Conservation (phyloP, 2,797 vertebrate species). For the Melanotaenia nigrans region DNA sequence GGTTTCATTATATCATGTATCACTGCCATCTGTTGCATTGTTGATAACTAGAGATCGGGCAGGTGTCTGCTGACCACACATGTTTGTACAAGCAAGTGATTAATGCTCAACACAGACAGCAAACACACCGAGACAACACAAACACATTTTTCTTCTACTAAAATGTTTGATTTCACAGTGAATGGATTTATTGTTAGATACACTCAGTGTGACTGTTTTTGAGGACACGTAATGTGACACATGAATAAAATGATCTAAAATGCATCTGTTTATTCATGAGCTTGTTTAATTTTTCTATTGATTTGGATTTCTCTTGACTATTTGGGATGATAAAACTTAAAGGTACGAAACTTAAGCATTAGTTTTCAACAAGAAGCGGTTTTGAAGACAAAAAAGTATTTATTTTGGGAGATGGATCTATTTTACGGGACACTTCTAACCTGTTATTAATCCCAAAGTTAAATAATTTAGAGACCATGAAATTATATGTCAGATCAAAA, state of each 20-base stretch:
- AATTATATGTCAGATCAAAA: background rate
- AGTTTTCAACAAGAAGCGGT: background rate
- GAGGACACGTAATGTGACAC: background rate
- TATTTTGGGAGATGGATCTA: background rate
- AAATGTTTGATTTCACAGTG: constrained; percentile 26
- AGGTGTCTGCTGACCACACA: constrained; percentile 67
- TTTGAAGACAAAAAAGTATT: background rate
- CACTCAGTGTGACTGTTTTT: constrained; percentile 2
- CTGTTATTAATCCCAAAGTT: background rate
- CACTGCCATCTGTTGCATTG: constrained; percentile 71
- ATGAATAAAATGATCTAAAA: background rate
- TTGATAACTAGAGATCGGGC: constrained; percentile 45
- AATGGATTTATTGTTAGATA: constrained; percentile 37
- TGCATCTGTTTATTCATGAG: background rate
- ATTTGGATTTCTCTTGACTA: background rate
- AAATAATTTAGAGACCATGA: background rate
- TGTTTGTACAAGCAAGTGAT: constrained; percentile 52
- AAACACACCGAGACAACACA: constrained; percentile 46
- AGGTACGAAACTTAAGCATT: background rate
- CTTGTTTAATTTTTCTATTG: background rate
- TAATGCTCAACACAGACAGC: constrained; percentile 30
- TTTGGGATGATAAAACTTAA: background rate
- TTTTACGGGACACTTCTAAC: background rate
- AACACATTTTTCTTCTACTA: constrained; percentile 24
- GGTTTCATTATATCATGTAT: constrained; percentile 61